These are phyloP conservation scores for Limnephilus marmoratus DNA, from an alignment of 2,888 invertebrate species.

Conservation along the genomic window DNA sequence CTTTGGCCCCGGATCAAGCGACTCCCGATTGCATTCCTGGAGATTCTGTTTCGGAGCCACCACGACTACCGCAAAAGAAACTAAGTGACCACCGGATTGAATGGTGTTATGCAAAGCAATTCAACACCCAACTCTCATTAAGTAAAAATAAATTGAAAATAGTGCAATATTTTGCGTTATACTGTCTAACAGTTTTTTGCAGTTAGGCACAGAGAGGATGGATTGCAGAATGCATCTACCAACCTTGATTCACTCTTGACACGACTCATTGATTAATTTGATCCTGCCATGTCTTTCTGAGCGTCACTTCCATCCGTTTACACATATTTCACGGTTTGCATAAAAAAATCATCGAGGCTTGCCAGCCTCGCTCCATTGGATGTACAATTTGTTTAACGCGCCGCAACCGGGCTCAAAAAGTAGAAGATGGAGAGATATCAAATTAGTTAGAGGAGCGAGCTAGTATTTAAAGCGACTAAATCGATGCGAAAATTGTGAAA, in stretches of 20 bases:
- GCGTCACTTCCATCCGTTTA: no score
- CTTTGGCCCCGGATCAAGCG: slow-evolving; percentile 55
- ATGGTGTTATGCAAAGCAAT: neutral
- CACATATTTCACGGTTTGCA: neutral
- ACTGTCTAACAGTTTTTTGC: neutral
- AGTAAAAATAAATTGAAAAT: neutral
- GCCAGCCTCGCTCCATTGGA: neutral
- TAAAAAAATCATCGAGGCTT: neutral
- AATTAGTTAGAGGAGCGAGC: no score
- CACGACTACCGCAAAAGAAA: slow-evolving; percentile 5
- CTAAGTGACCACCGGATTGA: neutral
- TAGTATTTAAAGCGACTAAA: no score
- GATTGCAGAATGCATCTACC: neutral
- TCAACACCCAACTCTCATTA: neutral
- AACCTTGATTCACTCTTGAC: neutral
- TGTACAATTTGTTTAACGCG: no score
- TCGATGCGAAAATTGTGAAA: no score
- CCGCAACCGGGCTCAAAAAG: no score
- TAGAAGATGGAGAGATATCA: no score
- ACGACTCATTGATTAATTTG: neutral
- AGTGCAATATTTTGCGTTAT: neutral
- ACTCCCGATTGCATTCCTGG: neutral
- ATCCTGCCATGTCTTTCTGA: neutral
- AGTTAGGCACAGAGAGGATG: neutral
- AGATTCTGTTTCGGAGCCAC: neutral